Conservation (phyloP, 2,888 invertebrate genomes). For the Papilio gigon region DNA sequence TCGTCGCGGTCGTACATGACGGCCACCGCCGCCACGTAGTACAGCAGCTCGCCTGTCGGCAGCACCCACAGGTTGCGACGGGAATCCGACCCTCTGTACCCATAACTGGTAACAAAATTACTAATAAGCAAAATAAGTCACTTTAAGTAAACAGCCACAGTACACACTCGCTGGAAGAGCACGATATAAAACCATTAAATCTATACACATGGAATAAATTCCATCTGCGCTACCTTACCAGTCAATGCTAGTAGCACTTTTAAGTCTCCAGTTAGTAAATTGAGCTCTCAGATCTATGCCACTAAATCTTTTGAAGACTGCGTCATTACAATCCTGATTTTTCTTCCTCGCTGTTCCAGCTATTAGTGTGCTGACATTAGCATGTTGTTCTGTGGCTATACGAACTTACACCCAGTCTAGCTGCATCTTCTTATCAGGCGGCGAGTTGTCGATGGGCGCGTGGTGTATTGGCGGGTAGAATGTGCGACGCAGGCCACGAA, state of each 20-base stretch:
- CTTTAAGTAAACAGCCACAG: too few relatives aligned
- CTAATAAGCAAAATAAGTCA: background rate
- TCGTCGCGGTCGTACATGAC: conserved; percentile 93
- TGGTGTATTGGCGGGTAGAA: conserved; percentile 94
- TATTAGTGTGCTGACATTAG: too few relatives aligned
- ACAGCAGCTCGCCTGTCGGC: conserved; percentile 95
- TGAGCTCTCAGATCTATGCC: too few relatives aligned
- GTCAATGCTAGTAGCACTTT: too few relatives aligned
- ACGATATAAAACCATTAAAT: too few relatives aligned
- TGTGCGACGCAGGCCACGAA: conserved; percentile 90
- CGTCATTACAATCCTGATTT: background rate
- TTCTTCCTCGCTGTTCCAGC: too few relatives aligned
- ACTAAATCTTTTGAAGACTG: conserved; percentile 13
- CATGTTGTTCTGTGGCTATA: background rate
- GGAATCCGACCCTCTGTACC: conserved; percentile 95
- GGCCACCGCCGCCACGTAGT: conserved; percentile 96
- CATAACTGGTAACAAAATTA: conserved; percentile 84
- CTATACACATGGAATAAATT: too few relatives aligned
- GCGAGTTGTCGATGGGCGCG: conserved; percentile 91
- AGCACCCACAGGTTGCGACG: conserved; percentile 95
- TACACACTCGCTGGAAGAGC: too few relatives aligned
- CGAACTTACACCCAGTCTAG: conserved; percentile 95
- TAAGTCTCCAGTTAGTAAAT: background rate
- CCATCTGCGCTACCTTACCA: too few relatives aligned
- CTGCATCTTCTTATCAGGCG: conserved; percentile 93